These are phyloP conservation scores for Zaprionus africanus DNA, from an alignment of 1,140 invertebrate genomes.

Conservation along the genomic window DNA sequence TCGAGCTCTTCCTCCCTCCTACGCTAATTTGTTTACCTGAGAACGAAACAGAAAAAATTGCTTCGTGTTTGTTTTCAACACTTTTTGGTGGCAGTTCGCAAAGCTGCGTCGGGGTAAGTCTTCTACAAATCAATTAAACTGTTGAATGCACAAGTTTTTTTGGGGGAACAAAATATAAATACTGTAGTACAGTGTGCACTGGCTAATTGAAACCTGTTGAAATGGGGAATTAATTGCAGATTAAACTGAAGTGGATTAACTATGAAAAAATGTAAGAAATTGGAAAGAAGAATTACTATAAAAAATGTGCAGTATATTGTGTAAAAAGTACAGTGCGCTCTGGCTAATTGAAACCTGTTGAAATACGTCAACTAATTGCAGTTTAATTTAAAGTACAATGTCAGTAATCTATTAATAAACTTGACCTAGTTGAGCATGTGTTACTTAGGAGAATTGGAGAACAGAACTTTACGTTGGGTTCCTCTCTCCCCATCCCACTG, in stretches of 20 bases:
- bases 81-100: conserved; percentile 47
- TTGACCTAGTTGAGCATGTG: conserved; percentile 1
- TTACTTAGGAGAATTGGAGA: background rate
- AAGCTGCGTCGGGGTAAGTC: conserved; percentile 43
- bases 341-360: background rate
- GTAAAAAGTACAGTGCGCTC: background rate
- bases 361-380: background rate
- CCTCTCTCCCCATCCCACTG: background rate
- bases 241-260: background rate
- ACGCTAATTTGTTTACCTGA: conserved; percentile 74
- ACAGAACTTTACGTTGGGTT: background rate
- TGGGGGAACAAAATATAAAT: conserved; percentile 24
- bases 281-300: conserved; percentile 15
- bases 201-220: conserved; percentile 4
- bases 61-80: conserved; percentile 62
- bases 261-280: too few relatives aligned
- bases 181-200: background rate
- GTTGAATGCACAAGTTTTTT: conserved; percentile 18
- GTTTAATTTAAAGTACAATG: background rate
- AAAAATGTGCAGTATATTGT: background rate
- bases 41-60: conserved; percentile 22
- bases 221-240: background rate
- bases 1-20: conserved; percentile 23
- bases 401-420: too few relatives aligned
- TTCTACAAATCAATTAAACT: conserved; percentile 60